Evolutionary conservation across 2,113 vertebrate genomes (phyloP).

Genomic region (Chaetodon trifascialis): DNA sequence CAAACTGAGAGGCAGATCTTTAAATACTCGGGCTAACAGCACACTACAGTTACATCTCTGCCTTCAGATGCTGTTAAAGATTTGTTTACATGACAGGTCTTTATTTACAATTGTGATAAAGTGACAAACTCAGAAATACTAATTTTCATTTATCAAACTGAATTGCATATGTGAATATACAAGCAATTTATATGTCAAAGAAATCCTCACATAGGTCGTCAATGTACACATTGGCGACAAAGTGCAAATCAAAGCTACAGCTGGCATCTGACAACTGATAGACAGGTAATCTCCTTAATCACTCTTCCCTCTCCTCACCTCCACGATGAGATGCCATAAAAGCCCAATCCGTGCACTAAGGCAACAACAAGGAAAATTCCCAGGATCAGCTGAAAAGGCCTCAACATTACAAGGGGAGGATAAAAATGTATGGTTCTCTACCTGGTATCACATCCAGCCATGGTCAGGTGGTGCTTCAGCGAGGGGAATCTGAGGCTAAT

Average conservation of each 20-base stretch:
- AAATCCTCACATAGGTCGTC: constrained; percentile 6
- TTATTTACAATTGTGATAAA: not conserved
- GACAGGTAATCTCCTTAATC: constrained; percentile 66
- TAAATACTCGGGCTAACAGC: not conserved
- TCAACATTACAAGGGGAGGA: constrained; percentile 60
- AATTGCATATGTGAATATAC: not conserved
- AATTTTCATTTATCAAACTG: not conserved
- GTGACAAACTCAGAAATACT: not conserved
- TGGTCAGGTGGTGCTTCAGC: constrained; percentile 67
- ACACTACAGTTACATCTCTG: not conserved
- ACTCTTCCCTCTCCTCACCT: constrained; percentile 42
- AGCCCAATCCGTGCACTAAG: constrained; percentile 24
- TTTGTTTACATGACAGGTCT: too few species aligned
- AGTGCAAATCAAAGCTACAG: constrained; percentile 32
- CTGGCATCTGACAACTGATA: constrained; percentile 36
- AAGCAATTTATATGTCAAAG: constrained; percentile 15
- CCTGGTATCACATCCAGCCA: constrained; percentile 63
- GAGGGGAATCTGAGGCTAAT: constrained; percentile 73
- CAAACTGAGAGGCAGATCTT: not conserved
- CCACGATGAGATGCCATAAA: constrained; percentile 51
- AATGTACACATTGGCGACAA: constrained; percentile 24
- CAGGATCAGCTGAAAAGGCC: constrained; percentile 61
- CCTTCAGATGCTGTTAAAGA: not conserved
- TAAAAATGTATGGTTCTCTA: constrained; percentile 63
- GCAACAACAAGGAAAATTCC: constrained; percentile 60